Conservation (phyloP, 1,140 invertebrate genomes). For the Zaprionus nigranus region DNA sequence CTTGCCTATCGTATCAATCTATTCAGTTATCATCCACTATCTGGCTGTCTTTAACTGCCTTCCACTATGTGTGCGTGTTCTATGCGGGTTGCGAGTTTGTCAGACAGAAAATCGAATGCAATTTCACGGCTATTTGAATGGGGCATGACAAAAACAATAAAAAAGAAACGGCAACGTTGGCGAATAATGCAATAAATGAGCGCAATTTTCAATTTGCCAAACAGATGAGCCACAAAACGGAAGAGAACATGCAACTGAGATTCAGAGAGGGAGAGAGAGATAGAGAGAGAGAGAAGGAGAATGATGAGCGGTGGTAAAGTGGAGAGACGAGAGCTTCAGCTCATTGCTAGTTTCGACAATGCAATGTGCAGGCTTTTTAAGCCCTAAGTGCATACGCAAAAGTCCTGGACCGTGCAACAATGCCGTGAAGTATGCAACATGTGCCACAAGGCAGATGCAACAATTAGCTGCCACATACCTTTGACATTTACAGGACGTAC, state of each 20-base stretch:
- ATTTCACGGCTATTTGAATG: constrained; percentile 78
- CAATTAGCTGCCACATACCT: constrained; percentile 62
- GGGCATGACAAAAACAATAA: constrained; percentile 43
- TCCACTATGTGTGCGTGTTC: not conserved
- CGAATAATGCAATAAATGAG: constrained; percentile 78
- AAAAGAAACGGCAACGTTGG: constrained; percentile 19
- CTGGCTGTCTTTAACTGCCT: constrained; percentile 7
- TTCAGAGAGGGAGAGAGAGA: not conserved
- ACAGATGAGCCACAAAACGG: constrained; percentile 74
- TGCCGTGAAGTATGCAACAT: constrained; percentile 60
- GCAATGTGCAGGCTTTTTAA: constrained; percentile 53
- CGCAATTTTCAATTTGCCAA: constrained; percentile 76
- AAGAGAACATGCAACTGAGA: not conserved
- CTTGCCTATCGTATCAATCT: not conserved
- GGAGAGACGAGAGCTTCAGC: not conserved
- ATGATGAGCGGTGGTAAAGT: not conserved
- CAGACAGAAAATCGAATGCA: constrained; percentile 65
- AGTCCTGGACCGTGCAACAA: constrained; percentile 16
- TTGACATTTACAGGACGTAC: constrained; percentile 53
- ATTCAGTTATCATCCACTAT: not conserved
- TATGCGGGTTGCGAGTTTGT: constrained; percentile 22
- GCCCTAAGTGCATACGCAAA: constrained; percentile 53
- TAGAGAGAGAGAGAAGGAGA: not conserved
- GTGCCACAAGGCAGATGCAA: constrained; percentile 45
- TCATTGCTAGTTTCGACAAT: constrained; percentile 4